Percentiles rank a stretch among this genome's conserved stretches.
phyloP scores from a whole-genome alignment of 2,888 invertebrate species.

The Lordiphosa andalusiaca region DNA sequence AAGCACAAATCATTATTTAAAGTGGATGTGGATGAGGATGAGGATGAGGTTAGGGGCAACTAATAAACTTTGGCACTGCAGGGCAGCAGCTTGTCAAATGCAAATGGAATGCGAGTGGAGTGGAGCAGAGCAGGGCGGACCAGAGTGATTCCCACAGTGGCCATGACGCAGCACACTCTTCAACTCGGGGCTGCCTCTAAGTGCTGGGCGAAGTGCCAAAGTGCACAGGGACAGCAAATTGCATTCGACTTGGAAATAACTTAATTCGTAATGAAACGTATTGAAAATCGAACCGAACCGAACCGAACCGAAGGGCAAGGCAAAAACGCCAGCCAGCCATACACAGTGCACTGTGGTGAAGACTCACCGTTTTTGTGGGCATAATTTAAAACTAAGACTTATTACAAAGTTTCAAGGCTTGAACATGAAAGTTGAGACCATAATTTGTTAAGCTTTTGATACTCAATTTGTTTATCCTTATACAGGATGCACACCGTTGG shows the following conservation, averaged over 20 bases:
- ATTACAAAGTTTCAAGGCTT: too few relatives aligned
- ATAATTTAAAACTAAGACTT: too few relatives aligned
- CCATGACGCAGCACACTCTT: slow-evolving; percentile 35
- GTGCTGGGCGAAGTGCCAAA: slow-evolving; percentile 50
- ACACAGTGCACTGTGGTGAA: not conserved
- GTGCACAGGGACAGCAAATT: slow-evolving; percentile 58
- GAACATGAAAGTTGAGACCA: too few relatives aligned
- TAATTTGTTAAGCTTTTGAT: too few relatives aligned
- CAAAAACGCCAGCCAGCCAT: not conserved
- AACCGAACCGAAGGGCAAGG: slow-evolving; percentile 15
- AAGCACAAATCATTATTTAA: slow-evolving; percentile 45
- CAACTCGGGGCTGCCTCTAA: slow-evolving; percentile 25
- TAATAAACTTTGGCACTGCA: slow-evolving; percentile 16
- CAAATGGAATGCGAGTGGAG: slow-evolving; percentile 35
- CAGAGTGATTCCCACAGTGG: slow-evolving; percentile 18
- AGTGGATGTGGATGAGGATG: slow-evolving; percentile 17
- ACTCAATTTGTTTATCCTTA: too few relatives aligned
- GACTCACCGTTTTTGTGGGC: too few relatives aligned
- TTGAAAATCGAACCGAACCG: slow-evolving; percentile 40
- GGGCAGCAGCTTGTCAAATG: slow-evolving; percentile 30
- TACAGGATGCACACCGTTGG: too few relatives aligned
- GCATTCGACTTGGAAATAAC: slow-evolving; percentile 56
- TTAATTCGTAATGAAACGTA: slow-evolving; percentile 54
- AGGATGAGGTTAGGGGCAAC: slow-evolving; percentile 11
- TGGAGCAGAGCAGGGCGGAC: not conserved